Evolutionary conservation across 2,113 vertebrate species (phyloP).

Genomic region (Seriola rivoliana): DNA sequence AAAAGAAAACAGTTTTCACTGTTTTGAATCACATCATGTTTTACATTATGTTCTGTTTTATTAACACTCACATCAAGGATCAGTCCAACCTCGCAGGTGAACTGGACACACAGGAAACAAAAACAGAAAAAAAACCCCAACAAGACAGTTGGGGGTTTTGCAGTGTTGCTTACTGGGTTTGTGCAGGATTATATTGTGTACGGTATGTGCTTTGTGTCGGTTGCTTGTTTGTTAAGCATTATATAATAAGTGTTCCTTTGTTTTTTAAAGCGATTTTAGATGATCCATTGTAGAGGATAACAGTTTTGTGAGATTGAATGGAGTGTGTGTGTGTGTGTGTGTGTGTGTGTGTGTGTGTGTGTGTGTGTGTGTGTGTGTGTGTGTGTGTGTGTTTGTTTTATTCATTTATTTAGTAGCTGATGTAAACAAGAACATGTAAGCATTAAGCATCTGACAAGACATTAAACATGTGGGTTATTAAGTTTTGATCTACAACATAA

Average conservation of each 20-base stretch:
- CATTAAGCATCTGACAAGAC: neutral
- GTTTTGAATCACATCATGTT: neutral
- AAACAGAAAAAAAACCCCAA: neutral
- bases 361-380: neutral
- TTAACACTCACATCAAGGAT: neutral
- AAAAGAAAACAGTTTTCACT: neutral
- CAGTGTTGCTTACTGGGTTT: neutral
- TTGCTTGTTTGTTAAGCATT: constrained; percentile 16
- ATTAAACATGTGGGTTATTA: neutral
- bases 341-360: neutral
- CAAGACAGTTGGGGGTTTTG: neutral
- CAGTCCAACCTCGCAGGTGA: neutral
- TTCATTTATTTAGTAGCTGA: constrained; percentile 9
- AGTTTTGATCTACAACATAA: no score
- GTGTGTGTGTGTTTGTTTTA: no score
- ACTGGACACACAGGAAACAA: constrained; percentile 3
- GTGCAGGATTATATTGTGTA: constrained; percentile 5
- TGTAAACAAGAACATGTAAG: constrained; percentile 29
- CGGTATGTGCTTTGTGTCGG: constrained; percentile 5
- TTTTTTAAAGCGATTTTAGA: constrained; percentile 5
- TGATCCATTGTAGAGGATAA: neutral
- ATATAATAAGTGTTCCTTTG: neutral
- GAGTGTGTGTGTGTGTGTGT: neutral
- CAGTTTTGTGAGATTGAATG: neutral
- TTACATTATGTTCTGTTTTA: neutral